Percentiles rank a stretch among this genome's conserved stretches.
phyloP scores from a whole-genome alignment of 2,797 vertebrate species.

The Staurois parvus region DNA sequence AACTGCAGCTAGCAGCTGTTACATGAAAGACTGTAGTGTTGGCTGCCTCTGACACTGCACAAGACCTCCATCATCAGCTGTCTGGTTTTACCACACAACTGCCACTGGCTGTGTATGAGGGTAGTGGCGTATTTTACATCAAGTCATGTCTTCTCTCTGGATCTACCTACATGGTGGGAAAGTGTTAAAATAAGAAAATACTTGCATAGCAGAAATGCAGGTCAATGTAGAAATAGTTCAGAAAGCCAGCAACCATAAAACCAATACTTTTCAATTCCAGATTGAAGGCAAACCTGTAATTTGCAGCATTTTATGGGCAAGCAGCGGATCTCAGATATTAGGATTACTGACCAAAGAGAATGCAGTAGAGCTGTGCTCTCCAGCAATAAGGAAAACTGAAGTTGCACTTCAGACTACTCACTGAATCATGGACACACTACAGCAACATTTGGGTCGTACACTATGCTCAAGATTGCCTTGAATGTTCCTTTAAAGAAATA shows the following conservation, averaged over 20 bases:
- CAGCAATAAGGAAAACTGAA: too few species aligned
- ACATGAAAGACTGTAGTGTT: neutral
- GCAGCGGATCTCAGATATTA: too few species aligned
- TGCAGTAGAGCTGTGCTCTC: too few species aligned
- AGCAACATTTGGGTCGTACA: too few species aligned
- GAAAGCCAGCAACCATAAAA: neutral
- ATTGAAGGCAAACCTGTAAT: neutral
- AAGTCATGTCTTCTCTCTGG: neutral
- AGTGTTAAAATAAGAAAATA: neutral
- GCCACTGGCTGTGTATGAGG: neutral
- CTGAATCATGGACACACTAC: too few species aligned
- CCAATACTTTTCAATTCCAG: neutral
- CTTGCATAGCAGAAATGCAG: neutral
- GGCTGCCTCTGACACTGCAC: neutral
- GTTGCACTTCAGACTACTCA: too few species aligned
- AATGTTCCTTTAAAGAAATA: too few species aligned
- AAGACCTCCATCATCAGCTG: neutral
- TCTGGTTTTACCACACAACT: neutral
- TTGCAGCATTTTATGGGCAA: neutral
- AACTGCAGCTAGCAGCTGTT: neutral
- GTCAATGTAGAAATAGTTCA: neutral
- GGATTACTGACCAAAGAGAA: too few species aligned
- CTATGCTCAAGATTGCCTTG: too few species aligned
- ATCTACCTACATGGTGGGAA: neutral
- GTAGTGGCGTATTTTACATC: neutral